Evolutionary conservation across 2,797 vertebrate species (phyloP).

Genomic region (Spinus pinus): DNA sequence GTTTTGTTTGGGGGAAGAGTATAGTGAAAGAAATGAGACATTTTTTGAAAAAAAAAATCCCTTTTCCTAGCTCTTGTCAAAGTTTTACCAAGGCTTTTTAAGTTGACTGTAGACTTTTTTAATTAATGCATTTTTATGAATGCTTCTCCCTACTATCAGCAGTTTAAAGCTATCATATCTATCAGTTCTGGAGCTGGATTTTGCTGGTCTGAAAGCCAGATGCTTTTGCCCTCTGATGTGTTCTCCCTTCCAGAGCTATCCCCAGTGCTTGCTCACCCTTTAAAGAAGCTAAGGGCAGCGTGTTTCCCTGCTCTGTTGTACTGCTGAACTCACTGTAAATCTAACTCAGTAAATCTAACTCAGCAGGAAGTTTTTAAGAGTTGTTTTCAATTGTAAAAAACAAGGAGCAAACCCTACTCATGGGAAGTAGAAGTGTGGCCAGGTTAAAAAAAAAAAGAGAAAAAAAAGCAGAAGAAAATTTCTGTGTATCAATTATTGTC

Average conservation of each 20-base stretch:
- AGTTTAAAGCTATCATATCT: background rate
- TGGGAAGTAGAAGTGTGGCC: background rate
- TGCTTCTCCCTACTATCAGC: background rate
- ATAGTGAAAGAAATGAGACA: background rate
- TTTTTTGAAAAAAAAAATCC: background rate
- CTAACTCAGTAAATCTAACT: background rate
- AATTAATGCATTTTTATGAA: background rate
- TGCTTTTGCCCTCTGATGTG: background rate
- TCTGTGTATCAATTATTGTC: background rate
- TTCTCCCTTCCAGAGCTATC: background rate
- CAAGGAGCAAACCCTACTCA: background rate
- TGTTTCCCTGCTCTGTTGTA: background rate
- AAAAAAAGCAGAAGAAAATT: background rate
- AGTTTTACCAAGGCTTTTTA: background rate
- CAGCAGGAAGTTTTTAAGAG: background rate
- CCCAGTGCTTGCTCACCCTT: background rate
- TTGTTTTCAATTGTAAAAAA: background rate
- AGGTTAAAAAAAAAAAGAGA: background rate
- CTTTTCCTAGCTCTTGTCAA: background rate
- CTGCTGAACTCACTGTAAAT: background rate
- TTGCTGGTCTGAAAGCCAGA: background rate
- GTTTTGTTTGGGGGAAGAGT: background rate
- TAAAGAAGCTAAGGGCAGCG: rapidly evolving
- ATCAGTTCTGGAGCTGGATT: background rate
- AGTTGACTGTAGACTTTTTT: background rate